Base-by-base conservation (phyloP, 1,140 invertebrate species). In the Muscidifurax raptorellus region DNA sequence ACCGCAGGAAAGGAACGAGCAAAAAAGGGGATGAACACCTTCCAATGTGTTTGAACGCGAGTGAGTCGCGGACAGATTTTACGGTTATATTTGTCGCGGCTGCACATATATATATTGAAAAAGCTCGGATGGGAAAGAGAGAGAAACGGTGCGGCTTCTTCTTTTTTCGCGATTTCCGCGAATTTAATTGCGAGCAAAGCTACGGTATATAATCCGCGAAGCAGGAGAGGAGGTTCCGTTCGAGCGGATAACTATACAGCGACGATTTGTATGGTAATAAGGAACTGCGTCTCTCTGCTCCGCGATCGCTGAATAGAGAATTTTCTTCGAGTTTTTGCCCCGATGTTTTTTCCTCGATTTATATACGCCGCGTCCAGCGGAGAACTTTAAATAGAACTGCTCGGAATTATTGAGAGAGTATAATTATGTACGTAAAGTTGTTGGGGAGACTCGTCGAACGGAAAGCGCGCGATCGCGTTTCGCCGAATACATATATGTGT, bases 221-320 rank as follows among this genome's bases (percentile, higher is more conserved):
- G 44, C n/a, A 59, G 52, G 7, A 28, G 13, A 77, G 30, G 47
- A 59, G 22, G 15, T 59, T 77, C 18, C 40, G 4, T 77, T 59
- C 28, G 40, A 59, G 15, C 7, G 15, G n/a, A 64, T n/a, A 77
- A 32, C 28, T n/a, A 40, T 18, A 5, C 44, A 7, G 59, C 30
- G 66, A n/a, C 64, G 13, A 80, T 69, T 69, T 69, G 32, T 44
- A 69, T 69, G 64, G 36, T 80, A 80, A 80, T 80, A 44, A 15
- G 78, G 7, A 44, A 69, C 40, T 32, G 36, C 30, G 64, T 32
- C 36, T 27, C 30, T 64, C 36, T 32, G 40, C n/a, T 36, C 18
- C 22, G 6, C 22, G 52, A 59, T 59, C 22, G 52, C 52, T 18
- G 59, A 22, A 69, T 28, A 32, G 28, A 7, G 18, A 30, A 30